phyloP scores from a whole-genome alignment of 2,113 vertebrate species.

The Labrus mixtus region DNA sequence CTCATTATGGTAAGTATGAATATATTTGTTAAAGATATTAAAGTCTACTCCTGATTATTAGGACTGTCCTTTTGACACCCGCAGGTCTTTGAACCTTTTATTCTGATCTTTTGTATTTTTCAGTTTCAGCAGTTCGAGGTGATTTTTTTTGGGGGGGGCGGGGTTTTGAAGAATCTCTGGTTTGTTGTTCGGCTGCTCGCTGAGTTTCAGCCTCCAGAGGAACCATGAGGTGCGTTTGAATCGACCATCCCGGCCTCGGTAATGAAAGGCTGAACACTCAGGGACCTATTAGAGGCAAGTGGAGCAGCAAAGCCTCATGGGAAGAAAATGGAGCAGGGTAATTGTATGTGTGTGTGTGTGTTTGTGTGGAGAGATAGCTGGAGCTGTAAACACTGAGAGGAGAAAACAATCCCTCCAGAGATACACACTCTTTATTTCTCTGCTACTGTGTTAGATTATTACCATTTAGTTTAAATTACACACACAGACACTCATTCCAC shows the following conservation, averaged over 20 bases:
- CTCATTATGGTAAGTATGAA: too few relatives aligned
- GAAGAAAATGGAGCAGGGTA: conserved; percentile 29
- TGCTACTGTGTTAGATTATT: background rate
- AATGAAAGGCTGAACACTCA: conserved; percentile 14
- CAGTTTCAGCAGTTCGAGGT: background rate
- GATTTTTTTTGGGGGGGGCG: too few relatives aligned
- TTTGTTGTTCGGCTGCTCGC: background rate
- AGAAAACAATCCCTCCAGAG: background rate
- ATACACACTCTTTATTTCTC: background rate
- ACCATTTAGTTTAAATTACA: background rate
- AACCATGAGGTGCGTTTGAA: background rate
- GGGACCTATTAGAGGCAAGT: conserved; percentile 55
- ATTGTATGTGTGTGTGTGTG: conserved; percentile 28
- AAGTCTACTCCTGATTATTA: too few relatives aligned
- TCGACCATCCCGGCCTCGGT: background rate
- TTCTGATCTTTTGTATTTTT: background rate
- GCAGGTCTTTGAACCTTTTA: too few relatives aligned
- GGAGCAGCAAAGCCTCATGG: conserved; percentile 53
- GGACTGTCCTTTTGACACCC: too few relatives aligned
- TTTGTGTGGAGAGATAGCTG: background rate
- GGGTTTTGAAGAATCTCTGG: too few relatives aligned
- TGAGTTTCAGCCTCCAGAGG: background rate
- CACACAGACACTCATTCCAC: background rate
- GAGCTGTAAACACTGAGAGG: background rate
- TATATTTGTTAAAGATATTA: too few relatives aligned